Base-by-base conservation (phyloP, 1,140 invertebrate genomes). In the Lepeophtheirus salmonis region DNA sequence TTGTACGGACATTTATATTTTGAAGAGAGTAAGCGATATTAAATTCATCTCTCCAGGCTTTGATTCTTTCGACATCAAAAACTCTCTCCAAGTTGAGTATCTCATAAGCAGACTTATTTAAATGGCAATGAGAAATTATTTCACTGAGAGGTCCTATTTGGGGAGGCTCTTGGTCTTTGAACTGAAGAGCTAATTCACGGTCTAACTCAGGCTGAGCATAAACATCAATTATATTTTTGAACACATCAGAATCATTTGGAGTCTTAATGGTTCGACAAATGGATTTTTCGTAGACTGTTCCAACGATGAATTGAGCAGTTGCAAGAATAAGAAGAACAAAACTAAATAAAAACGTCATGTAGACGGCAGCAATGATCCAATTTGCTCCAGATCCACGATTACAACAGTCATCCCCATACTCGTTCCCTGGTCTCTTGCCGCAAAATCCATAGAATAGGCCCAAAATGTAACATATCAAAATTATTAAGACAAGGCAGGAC, bases 391-490 rank as follows among this genome's bases (percentile, higher is more conserved):
- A 3, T 2, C 59, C 57, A 1, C 18, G 20, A 26, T 61, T 61
- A 23, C 59, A 61, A 23, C 59, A 61, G 1, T 61, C 59, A 21
- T 61, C 59, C 3, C 50, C 59, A 24, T 61, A 61, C 12, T 21
- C 21, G 18, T 25, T 50, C 3, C 59, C 59, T 22, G 59, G 50
- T 18, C 59, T 10, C 25, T 54, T 18, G 6, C 59, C 59, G 16
- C 59, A 61, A n/a, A 61, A 56, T 2, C 59, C 59, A 21, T 61
- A 61, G 50, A 61, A 61, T 10, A 61, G 50, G 2, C 59, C 59
- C 3, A 61, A 30, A 12, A 61, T 25, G 50, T 56, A 53, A 23
- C 59, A 61, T 12, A 53, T 13, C 23, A 61, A 25, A 13, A 61
- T 61, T 14, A 61, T 52, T 1, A 53, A 18, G 12, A 61, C 50